phyloP scores from a whole-genome alignment of 2,797 vertebrate genomes.

The Tauraco hartlaubi region DNA sequence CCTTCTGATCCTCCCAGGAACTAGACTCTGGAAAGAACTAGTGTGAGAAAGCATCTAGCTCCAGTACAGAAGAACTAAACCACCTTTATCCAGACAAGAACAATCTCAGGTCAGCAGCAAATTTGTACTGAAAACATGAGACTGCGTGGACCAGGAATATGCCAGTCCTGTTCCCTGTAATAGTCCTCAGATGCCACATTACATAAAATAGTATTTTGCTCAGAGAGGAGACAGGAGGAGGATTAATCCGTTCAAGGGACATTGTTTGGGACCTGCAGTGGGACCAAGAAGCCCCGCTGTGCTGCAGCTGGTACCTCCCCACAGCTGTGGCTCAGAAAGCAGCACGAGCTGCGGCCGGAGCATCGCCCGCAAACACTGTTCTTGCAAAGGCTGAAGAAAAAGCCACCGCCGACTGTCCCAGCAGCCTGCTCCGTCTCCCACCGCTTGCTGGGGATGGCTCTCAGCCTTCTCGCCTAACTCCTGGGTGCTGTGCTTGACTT shows the following conservation, averaged over 20 bases:
- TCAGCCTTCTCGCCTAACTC: neutral
- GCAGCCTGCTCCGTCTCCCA: neutral
- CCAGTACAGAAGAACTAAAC: neutral
- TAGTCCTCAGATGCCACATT: neutral
- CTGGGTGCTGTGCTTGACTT: neutral
- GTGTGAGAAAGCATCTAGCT: neutral
- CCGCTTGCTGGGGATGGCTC: neutral
- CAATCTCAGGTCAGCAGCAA: neutral
- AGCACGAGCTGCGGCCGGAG: fast-evolving
- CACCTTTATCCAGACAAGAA: neutral
- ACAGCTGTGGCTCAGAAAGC: neutral
- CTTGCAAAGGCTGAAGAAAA: neutral
- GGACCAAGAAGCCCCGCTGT: neutral
- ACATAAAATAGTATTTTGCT: neutral
- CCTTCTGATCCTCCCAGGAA: neutral
- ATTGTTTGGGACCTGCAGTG: neutral
- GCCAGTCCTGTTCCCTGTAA: neutral
- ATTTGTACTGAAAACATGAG: neutral
- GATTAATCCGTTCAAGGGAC: neutral
- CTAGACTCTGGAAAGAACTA: neutral
- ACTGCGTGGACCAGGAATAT: neutral
- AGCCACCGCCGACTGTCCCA: fast-evolving
- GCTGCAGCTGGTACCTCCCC: neutral
- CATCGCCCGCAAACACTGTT: fast-evolving
- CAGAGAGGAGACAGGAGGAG: neutral